phyloP scores from a whole-genome alignment of 1,140 invertebrate genomes.

The Pseudomyrmex pallidus region DNA sequence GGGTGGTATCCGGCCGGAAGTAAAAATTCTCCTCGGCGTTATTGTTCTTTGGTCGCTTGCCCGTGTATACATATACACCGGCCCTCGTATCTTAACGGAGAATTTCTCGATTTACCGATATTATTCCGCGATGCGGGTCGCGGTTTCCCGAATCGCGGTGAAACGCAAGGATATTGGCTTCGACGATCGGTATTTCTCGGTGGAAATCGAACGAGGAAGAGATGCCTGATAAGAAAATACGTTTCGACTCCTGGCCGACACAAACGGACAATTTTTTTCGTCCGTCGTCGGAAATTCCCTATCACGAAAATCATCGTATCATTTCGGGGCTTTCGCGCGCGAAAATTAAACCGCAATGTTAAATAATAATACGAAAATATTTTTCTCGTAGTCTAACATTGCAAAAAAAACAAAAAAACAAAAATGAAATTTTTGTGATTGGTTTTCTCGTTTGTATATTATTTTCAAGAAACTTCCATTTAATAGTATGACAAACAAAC shows the following conservation, averaged over 20 bases:
- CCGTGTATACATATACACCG: slow-evolving; percentile 8
- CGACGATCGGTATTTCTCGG: slow-evolving; percentile 61
- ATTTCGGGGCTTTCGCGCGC: neutral
- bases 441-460: neutral
- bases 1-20: slow-evolving; percentile 44
- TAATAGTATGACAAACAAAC: too few species aligned
- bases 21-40: slow-evolving; percentile 54
- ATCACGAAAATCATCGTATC: neutral
- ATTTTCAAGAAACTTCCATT: too few species aligned
- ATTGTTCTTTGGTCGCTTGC: slow-evolving; percentile 50
- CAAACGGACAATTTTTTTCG: slow-evolving; percentile 74
- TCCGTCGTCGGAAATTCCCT: slow-evolving; percentile 35
- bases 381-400: too few species aligned
- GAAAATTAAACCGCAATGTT: neutral
- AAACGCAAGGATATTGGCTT: slow-evolving; percentile 71
- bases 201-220: slow-evolving; percentile 78
- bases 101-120: slow-evolving; percentile 78
- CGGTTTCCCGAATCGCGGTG: slow-evolving; percentile 66
- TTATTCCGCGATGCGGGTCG: slow-evolving; percentile 77
- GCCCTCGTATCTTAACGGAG: slow-evolving; percentile 57
- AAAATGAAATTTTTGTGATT: neutral
- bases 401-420: too few species aligned
- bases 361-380: neutral
- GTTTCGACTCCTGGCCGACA: slow-evolving; percentile 75
- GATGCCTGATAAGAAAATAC: slow-evolving; percentile 80